Base-by-base conservation (phyloP, 1,140 invertebrate species). In the Caenorhabditis elegans region DNA sequence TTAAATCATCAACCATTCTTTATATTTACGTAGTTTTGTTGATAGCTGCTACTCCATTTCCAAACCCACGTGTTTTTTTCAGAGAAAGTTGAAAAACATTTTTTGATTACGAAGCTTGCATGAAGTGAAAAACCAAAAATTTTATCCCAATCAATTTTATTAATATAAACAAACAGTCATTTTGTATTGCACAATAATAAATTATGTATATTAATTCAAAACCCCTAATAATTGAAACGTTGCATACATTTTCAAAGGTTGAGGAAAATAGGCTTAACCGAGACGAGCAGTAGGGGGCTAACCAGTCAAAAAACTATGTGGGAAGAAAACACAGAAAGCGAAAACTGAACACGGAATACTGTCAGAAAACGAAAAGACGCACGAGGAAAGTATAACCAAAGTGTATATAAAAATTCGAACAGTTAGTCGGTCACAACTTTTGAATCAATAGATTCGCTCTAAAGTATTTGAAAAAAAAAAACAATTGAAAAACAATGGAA, bases 311-410 rank as follows among this genome's bases (percentile, higher is more conserved):
- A 70, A 5, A n/a, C 53, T 60, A 60, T 5, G 34, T 36, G 60
- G 34, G n/a, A 43, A 43, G 34, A 70, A 39, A 70, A 39, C 49
- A 70, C 34, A 39, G 49, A 34, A 31, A 60, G 53, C 53, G 34
- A 60, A 70, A 70, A 70, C 60, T 70, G 60, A 70, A 70, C 60
- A 70, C 34, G 60, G 34, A 70, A 39, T 70, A 70, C 60, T 39
- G 60, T n/a, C 19, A 22, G 19, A n/a, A 39, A 39, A 70, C 17
- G 19, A 43, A 39, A 39, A 70, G 17, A 26, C 2, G 22, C 11
- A 53, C 1, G 28, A 60, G 13, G 8, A 34, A 70, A 6, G 19
- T 34, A 70, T 26, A 70, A 39, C 34, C 60, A 22, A 15, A 39
- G 8, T 39, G 34, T 43, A 5, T n/a, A n/a, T n/a, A n/a, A n/a